Base-by-base conservation (phyloP, 2,113 vertebrate genomes). In the Syngnathus scovelli region DNA sequence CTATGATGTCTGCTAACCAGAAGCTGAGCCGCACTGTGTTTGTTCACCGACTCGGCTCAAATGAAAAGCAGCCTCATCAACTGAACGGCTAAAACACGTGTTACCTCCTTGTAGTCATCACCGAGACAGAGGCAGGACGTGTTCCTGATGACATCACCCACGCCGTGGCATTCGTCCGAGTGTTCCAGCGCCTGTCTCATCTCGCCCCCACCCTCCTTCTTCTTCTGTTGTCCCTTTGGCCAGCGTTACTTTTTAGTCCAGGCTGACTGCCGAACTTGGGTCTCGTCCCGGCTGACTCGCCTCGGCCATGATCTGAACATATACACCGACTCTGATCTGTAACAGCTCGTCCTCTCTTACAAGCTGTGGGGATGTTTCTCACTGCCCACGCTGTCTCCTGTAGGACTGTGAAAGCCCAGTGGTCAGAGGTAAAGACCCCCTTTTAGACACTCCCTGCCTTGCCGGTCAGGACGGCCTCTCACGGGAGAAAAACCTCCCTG, bases 21-120 rank as follows among this genome's bases (percentile, higher is more conserved):
- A 44, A 12, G 43, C 43, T 13, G 11, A 44, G 43, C 43, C 2
- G 43, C 43, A 44, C 11, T 44, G 10, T 10, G 8, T 44, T 44
- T 44, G 10, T 44, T 10, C 3, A 44, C 43, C 10, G 43, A 12
- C 9, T 13, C 13, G 8, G 43, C 43, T 10, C 12, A 12, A 56
- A 56, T 36, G 55, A 33, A 56, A 36, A 55, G 54, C 52, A 13
- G 23, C 11, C 54, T 15, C 23, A 33, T 15, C 33, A 56, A 33
- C 13, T 15, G 11, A 58, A 58, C 19, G 3, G 68, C 39, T 49
- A 49, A n/a, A 2, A 75, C 64, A 43, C 6, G 54, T 23, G 91
- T 94, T 96, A 97, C 95, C 95, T 95, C 93, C 88, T 93, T 96
- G 88, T 95, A 96, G 92, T 90, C 89, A 52, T 93, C 94, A 76